These are phyloP conservation scores for Drosophila arizonae DNA, from an alignment of 1,140 invertebrate genomes.

Conservation along the genomic window DNA sequence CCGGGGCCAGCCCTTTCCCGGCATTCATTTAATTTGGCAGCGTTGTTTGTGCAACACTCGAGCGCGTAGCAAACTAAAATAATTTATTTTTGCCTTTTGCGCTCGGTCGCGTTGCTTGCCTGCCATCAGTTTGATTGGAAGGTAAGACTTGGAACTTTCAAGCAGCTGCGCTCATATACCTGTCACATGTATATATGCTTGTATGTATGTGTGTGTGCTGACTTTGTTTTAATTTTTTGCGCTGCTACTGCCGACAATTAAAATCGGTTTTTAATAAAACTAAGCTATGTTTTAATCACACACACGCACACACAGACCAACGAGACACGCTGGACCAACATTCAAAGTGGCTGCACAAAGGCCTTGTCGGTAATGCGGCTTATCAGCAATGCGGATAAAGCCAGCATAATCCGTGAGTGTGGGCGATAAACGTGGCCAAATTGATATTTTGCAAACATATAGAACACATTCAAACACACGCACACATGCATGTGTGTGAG, in stretches of 20 bases:
- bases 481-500: slow-evolving; percentile 13
- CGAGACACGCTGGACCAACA: neutral
- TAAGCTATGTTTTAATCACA: slow-evolving; percentile 32
- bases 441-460: slow-evolving; percentile 22
- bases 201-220: neutral
- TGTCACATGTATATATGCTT: too few relatives aligned
- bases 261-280: slow-evolving; percentile 1
- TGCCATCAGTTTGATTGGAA: slow-evolving; percentile 67
- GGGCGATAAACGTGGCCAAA: slow-evolving; percentile 7
- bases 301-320: slow-evolving; percentile 10
- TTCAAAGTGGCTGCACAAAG: slow-evolving; percentile 41
- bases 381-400: slow-evolving; percentile 60
- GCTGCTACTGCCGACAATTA: neutral
- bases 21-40: slow-evolving; percentile 69
- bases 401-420: slow-evolving; percentile 40
- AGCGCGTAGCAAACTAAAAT: slow-evolving; percentile 65
- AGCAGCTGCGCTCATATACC: neutral
- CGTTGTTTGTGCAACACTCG: slow-evolving; percentile 75
- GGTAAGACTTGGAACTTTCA: slow-evolving; percentile 42
- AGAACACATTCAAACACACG: slow-evolving; percentile 8
- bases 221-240: neutral
- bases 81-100: slow-evolving; percentile 45
- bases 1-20: slow-evolving; percentile 54
- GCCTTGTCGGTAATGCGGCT: slow-evolving; percentile 63
- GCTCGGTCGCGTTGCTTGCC: neutral